Conservation (phyloP, 37 sponge, comb jelly and placozoan genomes). For the Haliclona indistincta region DNA sequence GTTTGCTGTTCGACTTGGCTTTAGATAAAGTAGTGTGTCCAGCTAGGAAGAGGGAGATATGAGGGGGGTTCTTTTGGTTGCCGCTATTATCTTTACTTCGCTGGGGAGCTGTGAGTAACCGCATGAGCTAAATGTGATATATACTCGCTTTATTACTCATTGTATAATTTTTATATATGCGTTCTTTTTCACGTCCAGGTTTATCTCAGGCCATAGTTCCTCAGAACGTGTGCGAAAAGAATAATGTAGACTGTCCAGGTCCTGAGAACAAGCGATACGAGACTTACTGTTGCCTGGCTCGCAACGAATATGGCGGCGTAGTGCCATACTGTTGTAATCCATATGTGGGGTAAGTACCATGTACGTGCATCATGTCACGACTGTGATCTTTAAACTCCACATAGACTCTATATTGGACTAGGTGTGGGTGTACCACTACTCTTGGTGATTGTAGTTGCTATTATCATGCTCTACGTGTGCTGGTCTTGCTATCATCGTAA, state of each 20-base stretch:
- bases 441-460: slow-evolving; percentile 20
- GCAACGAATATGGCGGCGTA: not conserved
- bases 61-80: too few relatives aligned
- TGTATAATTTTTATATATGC: too few relatives aligned
- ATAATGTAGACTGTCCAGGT: slow-evolving; percentile 25
- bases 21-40: too few relatives aligned
- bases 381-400: not conserved
- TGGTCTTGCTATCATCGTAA: slow-evolving; percentile 32
- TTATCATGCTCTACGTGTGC: slow-evolving; percentile 29
- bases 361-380: not conserved
- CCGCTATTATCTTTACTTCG: too few relatives aligned
- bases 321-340: slow-evolving; percentile 69
- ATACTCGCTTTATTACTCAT: too few relatives aligned
- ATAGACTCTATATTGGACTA: slow-evolving; percentile 54
- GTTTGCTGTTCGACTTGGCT: too few relatives aligned
- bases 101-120: too few relatives aligned
- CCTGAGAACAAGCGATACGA: slow-evolving; percentile 19
- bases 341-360: slow-evolving; percentile 56
- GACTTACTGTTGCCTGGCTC: slow-evolving; percentile 73
- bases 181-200: slow-evolving; percentile 19
- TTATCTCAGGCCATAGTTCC: slow-evolving; percentile 33
- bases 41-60: too few relatives aligned
- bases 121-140: too few relatives aligned
- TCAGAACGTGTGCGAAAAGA: slow-evolving; percentile 6
- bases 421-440: slow-evolving; percentile 51